phyloP scores from a whole-genome alignment of 2,113 vertebrate species.

The Apodemus speciosus region DNA sequence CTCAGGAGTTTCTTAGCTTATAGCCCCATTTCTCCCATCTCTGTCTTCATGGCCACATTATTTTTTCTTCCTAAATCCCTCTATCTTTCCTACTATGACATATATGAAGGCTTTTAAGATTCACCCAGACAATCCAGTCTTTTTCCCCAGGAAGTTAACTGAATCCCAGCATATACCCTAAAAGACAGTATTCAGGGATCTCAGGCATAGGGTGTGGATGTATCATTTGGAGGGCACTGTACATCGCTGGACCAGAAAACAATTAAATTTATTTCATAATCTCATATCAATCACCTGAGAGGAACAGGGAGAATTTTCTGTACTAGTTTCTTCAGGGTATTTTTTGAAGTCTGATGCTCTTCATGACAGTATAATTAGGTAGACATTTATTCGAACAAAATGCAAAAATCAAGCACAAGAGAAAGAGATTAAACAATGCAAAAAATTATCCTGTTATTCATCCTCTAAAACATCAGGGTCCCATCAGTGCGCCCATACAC shows the following conservation, averaged over 20 bases:
- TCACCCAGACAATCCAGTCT: neutral
- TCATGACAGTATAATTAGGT: conserved; percentile 47
- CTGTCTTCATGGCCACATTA: neutral
- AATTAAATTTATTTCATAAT: neutral
- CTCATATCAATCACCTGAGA: neutral
- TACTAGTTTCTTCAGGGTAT: neutral
- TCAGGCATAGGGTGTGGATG: neutral
- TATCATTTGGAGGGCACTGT: neutral
- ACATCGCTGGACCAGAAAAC: neutral
- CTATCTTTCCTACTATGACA: neutral
- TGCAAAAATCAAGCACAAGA: conserved; percentile 56
- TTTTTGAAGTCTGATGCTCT: neutral
- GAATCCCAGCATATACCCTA: neutral
- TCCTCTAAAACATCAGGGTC: conserved; percentile 38
- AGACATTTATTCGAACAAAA: conserved; percentile 42
- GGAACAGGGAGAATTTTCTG: neutral
- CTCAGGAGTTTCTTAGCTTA: neutral
- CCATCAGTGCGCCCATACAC: neutral
- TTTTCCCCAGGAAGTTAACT: neutral
- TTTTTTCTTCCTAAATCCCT: neutral
- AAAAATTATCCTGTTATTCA: conserved; percentile 60
- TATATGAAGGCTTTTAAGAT: neutral
- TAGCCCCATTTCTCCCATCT: neutral
- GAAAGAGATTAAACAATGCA: conserved; percentile 48
- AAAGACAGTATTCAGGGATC: neutral